Percentiles rank a stretch among this genome's conserved stretches.
Conservation (phyloP, 2,888 invertebrate species). For the Aphodius granarius region DNA sequence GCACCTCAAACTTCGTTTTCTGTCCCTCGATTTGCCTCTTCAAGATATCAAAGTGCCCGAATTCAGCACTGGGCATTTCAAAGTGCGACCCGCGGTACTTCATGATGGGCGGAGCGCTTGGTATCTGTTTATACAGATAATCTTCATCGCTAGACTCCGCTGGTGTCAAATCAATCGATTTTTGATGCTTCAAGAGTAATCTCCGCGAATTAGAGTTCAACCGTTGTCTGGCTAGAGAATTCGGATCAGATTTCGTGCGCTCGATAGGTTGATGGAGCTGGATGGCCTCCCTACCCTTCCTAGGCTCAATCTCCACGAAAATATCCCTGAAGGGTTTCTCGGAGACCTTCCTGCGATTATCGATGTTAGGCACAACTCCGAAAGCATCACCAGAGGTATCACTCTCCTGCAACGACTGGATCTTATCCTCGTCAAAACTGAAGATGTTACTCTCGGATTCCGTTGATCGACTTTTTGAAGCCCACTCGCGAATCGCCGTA, state of each 20-base stretch:
- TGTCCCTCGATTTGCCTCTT: slow-evolving; percentile 55
- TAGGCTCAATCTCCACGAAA: slow-evolving; percentile 69
- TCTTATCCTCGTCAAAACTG: slow-evolving; percentile 76
- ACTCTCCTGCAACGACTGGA: slow-evolving; percentile 68
- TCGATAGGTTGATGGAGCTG: slow-evolving; percentile 74
- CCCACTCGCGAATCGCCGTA: slow-evolving; percentile 29
- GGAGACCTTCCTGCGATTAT: slow-evolving; percentile 35
- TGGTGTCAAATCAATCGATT: slow-evolving; percentile 81
- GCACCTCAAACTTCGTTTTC: slow-evolving; percentile 70
- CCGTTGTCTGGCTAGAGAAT: slow-evolving; percentile 72
- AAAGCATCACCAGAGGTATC: slow-evolving; percentile 41
- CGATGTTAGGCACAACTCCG: slow-evolving; percentile 48
- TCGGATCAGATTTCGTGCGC: slow-evolving; percentile 85
- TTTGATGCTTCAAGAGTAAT: slow-evolving; percentile 81
- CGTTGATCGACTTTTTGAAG: slow-evolving; percentile 55
- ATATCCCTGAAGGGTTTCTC: slow-evolving; percentile 49
- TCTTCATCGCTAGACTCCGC: slow-evolving; percentile 86
- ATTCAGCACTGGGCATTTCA: slow-evolving; percentile 54
- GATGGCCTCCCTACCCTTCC: slow-evolving; percentile 51
- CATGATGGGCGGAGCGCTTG: slow-evolving; percentile 73
- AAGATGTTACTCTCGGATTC: slow-evolving; percentile 74
- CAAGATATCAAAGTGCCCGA: slow-evolving; percentile 67
- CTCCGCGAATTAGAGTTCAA: slow-evolving; percentile 74
- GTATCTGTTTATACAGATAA: slow-evolving; percentile 73
- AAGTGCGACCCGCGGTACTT: slow-evolving; percentile 57